Percentiles rank a stretch among this genome's conserved stretches.
These are phyloP conservation scores for Drepana falcataria DNA, from an alignment of 2,888 invertebrate genomes.

Conservation along the genomic window DNA sequence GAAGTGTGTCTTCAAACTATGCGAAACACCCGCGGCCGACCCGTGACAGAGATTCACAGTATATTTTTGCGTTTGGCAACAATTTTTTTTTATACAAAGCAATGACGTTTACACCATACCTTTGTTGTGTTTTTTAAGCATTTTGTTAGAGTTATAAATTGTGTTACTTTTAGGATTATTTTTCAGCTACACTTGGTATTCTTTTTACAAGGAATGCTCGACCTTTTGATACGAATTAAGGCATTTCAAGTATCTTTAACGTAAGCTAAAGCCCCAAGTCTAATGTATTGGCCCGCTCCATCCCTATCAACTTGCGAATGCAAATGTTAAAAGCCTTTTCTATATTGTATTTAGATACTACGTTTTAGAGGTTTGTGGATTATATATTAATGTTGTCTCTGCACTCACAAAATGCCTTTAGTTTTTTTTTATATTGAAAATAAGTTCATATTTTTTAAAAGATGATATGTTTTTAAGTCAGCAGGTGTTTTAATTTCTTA, in stretches of 20 bases:
- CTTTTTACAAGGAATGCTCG: not conserved
- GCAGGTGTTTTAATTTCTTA: too few relatives aligned
- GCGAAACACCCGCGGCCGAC: conserved; percentile 8
- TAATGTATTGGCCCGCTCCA: not conserved
- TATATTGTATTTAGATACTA: not conserved
- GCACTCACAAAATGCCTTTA: not conserved
- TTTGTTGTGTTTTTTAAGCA: too few relatives aligned
- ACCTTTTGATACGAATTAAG: not conserved
- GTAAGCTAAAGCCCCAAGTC: not conserved
- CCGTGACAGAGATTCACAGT: conserved; percentile 7
- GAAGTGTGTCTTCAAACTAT: conserved; percentile 21
- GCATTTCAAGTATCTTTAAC: not conserved
- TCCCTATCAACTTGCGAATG: not conserved
- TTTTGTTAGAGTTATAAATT: too few relatives aligned
- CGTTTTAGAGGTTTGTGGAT: not conserved
- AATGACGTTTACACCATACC: not conserved
- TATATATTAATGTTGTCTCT: not conserved
- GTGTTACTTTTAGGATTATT: too few relatives aligned
- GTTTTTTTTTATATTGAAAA: not conserved
- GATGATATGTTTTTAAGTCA: too few relatives aligned
- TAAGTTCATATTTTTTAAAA: too few relatives aligned
- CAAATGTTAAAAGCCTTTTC: not conserved
- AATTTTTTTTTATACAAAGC: conserved; percentile 1
- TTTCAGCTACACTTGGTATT: not conserved
- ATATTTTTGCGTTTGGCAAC: conserved; percentile 1